Base-by-base conservation (phyloP, 2,888 invertebrate genomes). In the Xanthorhoe spadicearia region DNA sequence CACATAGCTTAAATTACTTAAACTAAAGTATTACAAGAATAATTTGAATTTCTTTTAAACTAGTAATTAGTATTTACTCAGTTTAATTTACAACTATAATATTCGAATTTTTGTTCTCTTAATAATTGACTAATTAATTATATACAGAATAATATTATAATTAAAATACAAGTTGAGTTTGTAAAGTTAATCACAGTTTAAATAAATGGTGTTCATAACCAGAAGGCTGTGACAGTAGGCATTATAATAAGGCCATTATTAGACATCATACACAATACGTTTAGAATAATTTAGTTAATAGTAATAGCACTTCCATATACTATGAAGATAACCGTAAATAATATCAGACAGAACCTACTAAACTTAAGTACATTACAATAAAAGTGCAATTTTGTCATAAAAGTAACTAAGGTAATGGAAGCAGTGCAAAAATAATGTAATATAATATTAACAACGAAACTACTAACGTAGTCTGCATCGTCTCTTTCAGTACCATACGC, bases 171-270 rank as follows among this genome's bases (percentile, higher is more conserved):
- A 85, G 85, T 83, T 83, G 87, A 87, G 85, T 89, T 88, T 89
- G 85, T 89, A 90, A 85, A 89, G 84, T 86, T 85, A 89, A 90
- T 90, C 90, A 90, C 91, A 91, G 90, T 85, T 86, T 83, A 85
- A 86, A 83, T 85, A 84, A 82, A 85, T 88, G 87, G 87, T 89
- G 86, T 89, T 86, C 74, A 71, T 76, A 78, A 80, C 80, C 81
- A 80, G 83, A 86, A 90, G 88, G 89, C 88, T 85, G 80, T 83
- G 72, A 76, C 77, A 79, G 76, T 84, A 87, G 85, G 86, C 85
- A 75, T 70, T 73, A 79, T 78, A 75, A 76, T 85, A 85, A 87
- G 87, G 86, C 86, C 85, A 77, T 83, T 74, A 77, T 79, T 80
- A 80, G 69, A 77, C 77, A 74, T 77, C 70, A 72, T 64, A 61